phyloP scores from a whole-genome alignment of 2,113 vertebrate genomes.

The Furnarius figulus region DNA sequence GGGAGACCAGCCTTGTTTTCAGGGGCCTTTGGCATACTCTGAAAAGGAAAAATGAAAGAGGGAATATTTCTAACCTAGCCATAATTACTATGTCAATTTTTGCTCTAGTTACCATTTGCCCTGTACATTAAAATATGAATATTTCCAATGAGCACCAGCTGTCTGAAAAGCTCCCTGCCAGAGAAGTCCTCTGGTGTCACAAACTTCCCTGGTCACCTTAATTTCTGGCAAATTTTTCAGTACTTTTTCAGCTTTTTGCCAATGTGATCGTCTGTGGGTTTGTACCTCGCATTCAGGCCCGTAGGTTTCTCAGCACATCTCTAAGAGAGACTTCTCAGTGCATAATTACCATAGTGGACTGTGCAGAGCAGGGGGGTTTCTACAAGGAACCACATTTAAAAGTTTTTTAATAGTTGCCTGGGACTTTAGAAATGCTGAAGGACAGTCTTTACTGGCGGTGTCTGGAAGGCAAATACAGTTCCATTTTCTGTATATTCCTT shows the following conservation, averaged over 20 bases:
- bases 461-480: neutral
- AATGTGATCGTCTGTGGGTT: neutral
- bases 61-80: neutral
- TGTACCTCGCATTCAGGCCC: neutral
- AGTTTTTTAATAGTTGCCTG: neutral
- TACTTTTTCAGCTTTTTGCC: neutral
- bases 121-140: neutral
- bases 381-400: neutral
- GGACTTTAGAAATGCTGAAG: neutral
- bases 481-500: neutral
- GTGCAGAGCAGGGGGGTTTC: neutral
- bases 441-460: fast-evolving
- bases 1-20: neutral
- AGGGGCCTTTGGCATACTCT: neutral
- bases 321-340: neutral
- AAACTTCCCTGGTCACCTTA: neutral
- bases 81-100: fast-evolving
- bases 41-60: neutral
- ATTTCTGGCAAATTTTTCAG: neutral
- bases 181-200: neutral
- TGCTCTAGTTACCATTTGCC: neutral
- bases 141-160: neutral
- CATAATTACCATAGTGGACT: neutral
- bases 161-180: neutral
- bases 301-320: neutral